phyloP scores from a whole-genome alignment of 2,888 invertebrate genomes.

The Proisotoma minuta region DNA sequence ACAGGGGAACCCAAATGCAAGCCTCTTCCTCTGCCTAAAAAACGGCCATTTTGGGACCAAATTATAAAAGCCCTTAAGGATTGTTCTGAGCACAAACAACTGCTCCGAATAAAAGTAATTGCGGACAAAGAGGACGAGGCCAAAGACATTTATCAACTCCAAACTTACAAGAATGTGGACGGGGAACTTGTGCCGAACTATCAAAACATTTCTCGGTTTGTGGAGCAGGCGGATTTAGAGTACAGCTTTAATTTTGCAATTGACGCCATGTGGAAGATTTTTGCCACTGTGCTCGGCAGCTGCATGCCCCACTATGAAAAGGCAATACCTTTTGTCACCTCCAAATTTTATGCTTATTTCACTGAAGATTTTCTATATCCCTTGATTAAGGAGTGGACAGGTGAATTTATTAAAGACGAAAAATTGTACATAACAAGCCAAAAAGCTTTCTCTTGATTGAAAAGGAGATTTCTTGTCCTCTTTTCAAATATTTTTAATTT shows the following conservation, averaged over 20 bases:
- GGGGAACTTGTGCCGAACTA: slow-evolving; percentile 6
- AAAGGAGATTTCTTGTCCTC: no score
- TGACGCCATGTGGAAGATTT: slow-evolving; percentile 31
- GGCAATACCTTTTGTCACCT: not conserved
- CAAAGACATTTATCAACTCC: not conserved
- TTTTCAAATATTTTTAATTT: no score
- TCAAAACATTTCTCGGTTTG: no score
- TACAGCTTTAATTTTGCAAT: slow-evolving; percentile 34
- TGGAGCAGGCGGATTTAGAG: slow-evolving; percentile 33
- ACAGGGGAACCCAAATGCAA: no score
- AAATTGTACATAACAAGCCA: no score
- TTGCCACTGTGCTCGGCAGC: slow-evolving; percentile 30
- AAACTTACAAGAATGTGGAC: not conserved
- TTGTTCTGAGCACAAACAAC: slow-evolving; percentile 6
- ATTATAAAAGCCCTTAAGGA: slow-evolving; percentile 17
- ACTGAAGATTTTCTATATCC: slow-evolving; percentile 18
- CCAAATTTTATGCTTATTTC: slow-evolving; percentile 9
- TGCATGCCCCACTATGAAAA: slow-evolving; percentile 14
- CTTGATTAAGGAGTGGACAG: slow-evolving; percentile 13
- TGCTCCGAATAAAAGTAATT: not conserved
- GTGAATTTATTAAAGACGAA: no score
- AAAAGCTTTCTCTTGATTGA: no score
- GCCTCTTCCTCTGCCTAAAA: not conserved
- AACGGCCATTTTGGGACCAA: slow-evolving; percentile 23
- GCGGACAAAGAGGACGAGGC: not conserved